phyloP scores from a whole-genome alignment of 2,888 invertebrate species.

The Morpho helenor region DNA sequence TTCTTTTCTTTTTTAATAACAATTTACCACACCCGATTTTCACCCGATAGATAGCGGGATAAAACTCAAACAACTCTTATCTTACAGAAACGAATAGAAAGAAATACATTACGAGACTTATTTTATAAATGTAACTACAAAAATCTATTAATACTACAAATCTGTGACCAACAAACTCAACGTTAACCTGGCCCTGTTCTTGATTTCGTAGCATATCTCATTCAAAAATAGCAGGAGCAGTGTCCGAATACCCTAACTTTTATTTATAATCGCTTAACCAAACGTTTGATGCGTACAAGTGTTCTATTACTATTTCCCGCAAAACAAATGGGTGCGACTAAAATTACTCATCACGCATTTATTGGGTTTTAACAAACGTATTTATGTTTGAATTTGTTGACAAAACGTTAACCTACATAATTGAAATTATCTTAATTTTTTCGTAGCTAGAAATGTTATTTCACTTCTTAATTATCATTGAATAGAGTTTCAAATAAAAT shows the following conservation, averaged over 20 bases:
- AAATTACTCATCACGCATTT: conserved; percentile 38
- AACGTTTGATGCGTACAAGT: conserved; percentile 48
- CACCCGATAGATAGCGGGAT: too few relatives aligned
- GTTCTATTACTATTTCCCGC: conserved; percentile 48
- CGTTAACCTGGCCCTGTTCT: conserved; percentile 55
- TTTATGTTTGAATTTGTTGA: conserved; percentile 7
- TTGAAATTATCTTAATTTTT: too few relatives aligned
- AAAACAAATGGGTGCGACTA: conserved; percentile 44
- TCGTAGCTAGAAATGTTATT: too few relatives aligned
- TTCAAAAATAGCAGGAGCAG: conserved; percentile 66
- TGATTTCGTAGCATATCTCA: conserved; percentile 55
- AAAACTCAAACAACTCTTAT: too few relatives aligned
- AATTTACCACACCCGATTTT: too few relatives aligned
- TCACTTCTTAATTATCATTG: too few relatives aligned
- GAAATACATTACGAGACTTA: too few relatives aligned
- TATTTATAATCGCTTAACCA: conserved; percentile 56
- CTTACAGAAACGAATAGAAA: too few relatives aligned
- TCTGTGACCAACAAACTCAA: conserved; percentile 33
- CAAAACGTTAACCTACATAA: neutral
- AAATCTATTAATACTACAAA: conserved; percentile 47
- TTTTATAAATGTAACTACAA: conserved; percentile 27
- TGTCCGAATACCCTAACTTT: conserved; percentile 60
- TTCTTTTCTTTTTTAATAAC: too few relatives aligned
- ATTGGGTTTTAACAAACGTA: too few relatives aligned
- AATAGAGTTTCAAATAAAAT: too few relatives aligned